Base-by-base conservation (phyloP, 2,113 vertebrate genomes). In the Melanocharis versteri region DNA sequence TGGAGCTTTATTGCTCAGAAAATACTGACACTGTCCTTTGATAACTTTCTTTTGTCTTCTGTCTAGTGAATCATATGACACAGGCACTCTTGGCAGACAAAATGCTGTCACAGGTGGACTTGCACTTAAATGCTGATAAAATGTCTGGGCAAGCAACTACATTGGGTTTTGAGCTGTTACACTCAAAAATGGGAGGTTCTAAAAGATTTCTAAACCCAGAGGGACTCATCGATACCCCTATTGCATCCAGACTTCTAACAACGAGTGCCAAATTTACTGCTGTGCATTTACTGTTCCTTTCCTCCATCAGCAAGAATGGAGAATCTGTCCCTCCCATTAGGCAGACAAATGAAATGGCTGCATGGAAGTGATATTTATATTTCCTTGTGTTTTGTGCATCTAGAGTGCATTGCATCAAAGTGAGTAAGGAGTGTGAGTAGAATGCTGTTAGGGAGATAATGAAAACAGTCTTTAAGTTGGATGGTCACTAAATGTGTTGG, bases 1-100 rank as follows among this genome's bases (percentile, higher is more conserved):
- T 69, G 89, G 58, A 60, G 44, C 91, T 94, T 94, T 93, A 96
- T 93, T 92, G 90, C 80, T 90, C 56, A 80, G 53, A 65, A 82
- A 95, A 73, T 47, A 77, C 72, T 71, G 66, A 23, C 27, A 22
- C 54, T 89, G 79, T 84, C 80, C 75, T 95, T 91, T 94, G 81
- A 62, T 78, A 91, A 89, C 56, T 89, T 83, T 83, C 47, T 83
- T 93, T 81, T 61, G 58, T 94, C 65, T 93, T 70, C 66, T 73
- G 15, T 47, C 69, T 88, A 30, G 72, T 87, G 48, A 79, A 94
- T 87, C 79, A 42, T 71, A 37, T 19, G 58, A 76, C 86, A 83
- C 6, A n/a, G 24, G n/a, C 66, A 45, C 24, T 66, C 62, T 70
- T 48, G 72, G 82, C 61, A 71, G 58, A 87, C 35, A 89, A 69